These are phyloP conservation scores for Esperia sulphurella DNA, from an alignment of 2,888 invertebrate species.

Conservation along the genomic window DNA sequence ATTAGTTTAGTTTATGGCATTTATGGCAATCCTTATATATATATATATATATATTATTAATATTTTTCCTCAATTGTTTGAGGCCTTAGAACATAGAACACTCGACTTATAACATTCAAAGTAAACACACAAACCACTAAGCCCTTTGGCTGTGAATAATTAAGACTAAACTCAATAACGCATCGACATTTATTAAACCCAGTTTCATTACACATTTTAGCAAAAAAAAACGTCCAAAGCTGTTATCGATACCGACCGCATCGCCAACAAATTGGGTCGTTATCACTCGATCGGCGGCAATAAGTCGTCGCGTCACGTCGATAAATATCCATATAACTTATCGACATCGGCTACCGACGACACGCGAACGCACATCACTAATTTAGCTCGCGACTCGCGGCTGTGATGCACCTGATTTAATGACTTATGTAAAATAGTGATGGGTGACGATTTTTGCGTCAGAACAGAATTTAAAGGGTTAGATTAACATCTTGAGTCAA, in stretches of 20 bases:
- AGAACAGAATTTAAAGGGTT: too few species aligned
- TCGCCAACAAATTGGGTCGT: constrained; percentile 68
- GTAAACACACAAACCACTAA: too few species aligned
- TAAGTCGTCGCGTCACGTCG: constrained; percentile 60
- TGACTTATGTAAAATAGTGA: constrained; percentile 13
- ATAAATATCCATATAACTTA: constrained; percentile 61
- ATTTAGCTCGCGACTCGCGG: constrained; percentile 40
- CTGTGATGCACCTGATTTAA: constrained; percentile 26
- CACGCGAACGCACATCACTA: constrained; percentile 51
- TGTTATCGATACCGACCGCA: constrained; percentile 29
- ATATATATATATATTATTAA: too few species aligned
- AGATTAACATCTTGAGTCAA: background rate
- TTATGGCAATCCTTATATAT: too few species aligned
- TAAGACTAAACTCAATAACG: too few species aligned
- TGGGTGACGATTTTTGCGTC: background rate
- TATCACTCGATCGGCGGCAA: constrained; percentile 62
- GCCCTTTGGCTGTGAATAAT: too few species aligned
- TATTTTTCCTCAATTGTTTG: too few species aligned
- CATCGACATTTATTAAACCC: constrained; percentile 10
- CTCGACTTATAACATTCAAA: too few species aligned
- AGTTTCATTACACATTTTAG: constrained; percentile 34
- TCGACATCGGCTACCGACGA: constrained; percentile 47
- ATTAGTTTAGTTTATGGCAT: too few species aligned
- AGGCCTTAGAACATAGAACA: too few species aligned
- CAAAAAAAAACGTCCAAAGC: constrained; percentile 25